Evolutionary conservation across 2,888 invertebrate species (phyloP), one percentile per base, ranked within the genome.

Genomic region (Neoscelio sp.): DNA sequence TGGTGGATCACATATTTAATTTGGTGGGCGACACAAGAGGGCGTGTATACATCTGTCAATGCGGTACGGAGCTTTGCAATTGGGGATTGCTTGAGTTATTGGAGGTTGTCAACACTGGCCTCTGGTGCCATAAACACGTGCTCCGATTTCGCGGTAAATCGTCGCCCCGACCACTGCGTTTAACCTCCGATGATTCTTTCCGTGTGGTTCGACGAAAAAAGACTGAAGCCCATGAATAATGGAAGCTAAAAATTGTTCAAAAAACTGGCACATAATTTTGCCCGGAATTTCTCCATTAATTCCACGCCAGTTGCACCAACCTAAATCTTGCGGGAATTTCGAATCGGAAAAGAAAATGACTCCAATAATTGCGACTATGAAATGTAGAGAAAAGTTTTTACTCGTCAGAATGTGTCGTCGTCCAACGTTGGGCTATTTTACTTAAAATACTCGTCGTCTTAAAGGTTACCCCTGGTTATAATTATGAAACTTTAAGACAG

Each of bases 31-130:
- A 86, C 86, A 84, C 86, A 81, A 84, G 85, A 81, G 84, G 87
- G 88, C 86, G 88, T 88, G 86, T 84, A 81, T 87, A 87, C 88
- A 88, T 88, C 88, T 88, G 88, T 87, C 88, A 87, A 85, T 84
- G 84, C 86, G 82, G 80, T 74, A 75, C 83, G 81, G 77, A 82
- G 84, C 85, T 84, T 84, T 84, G 85, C 86, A 85, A 85, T 85
- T 83, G 83, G 83, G 85, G 83, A 79, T 42, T 83, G 85, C 85
- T 83, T 85, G 87, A 87, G 84, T 87, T 88, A 87, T 88, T 87
- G 85, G 85, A 83, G 85, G 82, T 87, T 87, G 87, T 86, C 87
- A 83, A 80, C 82, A 81, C 81, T 83, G 82, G 85, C 81, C 82
- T 82, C 80, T 82, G 85, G 82, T 88, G 87, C 87, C 88, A 87